Evolutionary conservation across 1,140 invertebrate genomes (phyloP), one percentile per base, ranked within the genome.

Genomic region (Teleopsis dalmanni): DNA sequence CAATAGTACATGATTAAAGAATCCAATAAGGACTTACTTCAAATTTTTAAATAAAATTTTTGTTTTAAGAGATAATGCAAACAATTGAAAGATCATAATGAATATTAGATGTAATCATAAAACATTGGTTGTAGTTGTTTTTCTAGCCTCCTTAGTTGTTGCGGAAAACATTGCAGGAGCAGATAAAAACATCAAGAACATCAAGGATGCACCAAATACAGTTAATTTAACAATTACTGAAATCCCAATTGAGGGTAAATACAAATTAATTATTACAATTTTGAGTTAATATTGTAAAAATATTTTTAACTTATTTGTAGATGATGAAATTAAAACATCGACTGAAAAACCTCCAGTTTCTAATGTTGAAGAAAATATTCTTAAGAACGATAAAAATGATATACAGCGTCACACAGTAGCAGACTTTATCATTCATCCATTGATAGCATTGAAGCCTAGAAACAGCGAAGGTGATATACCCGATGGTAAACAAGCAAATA

Each of bases 161-260:
- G n/a, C n/a, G n/a, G 52, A 47, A 49, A 40, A 47, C 50, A 50
- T 40, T 29, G 44, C 19, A 16, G 23, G 51, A 11, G 45, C 57
- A 36, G 64, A 67, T 47, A 56, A 67, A 49, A n/a, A n/a, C n/a
- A n/a, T n/a, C n/a, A n/a, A n/a, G n/a, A n/a, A n/a, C n/a, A n/a
- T n/a, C n/a, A n/a, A n/a, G n/a, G n/a, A n/a, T n/a, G n/a, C n/a
- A n/a, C n/a, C n/a, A n/a, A n/a, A n/a, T n/a, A 53, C 64, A 16
- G 67, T 64, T 43, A 61, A 62, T 33, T 66, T 64, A 11, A 64
- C 64, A 38, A 60, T 67, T 35, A 64, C 61, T 31, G 64, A 67
- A 23, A 62, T 67, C 56, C 64, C 64, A 33, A 48, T 67, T 40
- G 56, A 67, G 51, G 64, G 64, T 67, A 64, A 65, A 64, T 57